These are phyloP conservation scores for Thera britannica DNA, from an alignment of 2,888 invertebrate genomes.

Conservation along the genomic window DNA sequence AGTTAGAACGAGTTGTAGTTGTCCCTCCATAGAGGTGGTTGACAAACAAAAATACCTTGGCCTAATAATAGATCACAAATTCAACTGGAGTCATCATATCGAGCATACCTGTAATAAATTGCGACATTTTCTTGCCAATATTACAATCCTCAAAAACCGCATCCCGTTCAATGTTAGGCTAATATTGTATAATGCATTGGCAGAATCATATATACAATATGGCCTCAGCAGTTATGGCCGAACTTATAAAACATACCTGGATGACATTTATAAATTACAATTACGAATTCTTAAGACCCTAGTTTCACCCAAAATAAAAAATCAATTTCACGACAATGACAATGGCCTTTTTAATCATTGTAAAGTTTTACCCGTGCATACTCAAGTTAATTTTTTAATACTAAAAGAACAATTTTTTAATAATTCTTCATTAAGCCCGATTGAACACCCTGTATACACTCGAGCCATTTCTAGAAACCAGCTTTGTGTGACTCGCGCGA, in stretches of 20 bases:
- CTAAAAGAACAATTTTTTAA: not conserved
- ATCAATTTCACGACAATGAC: too few species aligned
- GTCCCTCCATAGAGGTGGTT: not conserved
- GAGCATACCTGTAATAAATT: not conserved
- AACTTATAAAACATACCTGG: too few species aligned
- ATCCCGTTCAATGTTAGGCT: not conserved
- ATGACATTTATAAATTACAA: too few species aligned
- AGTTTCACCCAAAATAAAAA: too few species aligned
- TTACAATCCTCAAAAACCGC: not conserved
- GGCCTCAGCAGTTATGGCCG: too few species aligned
- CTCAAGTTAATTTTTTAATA: not conserved
- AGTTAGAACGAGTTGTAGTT: not conserved
- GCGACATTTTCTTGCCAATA: not conserved
- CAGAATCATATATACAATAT: too few species aligned
- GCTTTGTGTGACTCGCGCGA: too few species aligned
- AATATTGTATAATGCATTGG: not conserved
- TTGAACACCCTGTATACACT: not conserved
- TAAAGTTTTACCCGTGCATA: not conserved
- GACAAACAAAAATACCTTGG: not conserved
- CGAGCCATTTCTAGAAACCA: too few species aligned
- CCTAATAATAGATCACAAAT: not conserved
- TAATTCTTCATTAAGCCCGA: not conserved
- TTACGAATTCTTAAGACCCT: too few species aligned
- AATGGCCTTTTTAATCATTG: too few species aligned
- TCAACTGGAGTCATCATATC: not conserved